A percentile compares a stretch with the other conserved stretches of the same genome.
Evolutionary conservation across 2,113 vertebrate genomes (phyloP).

Genomic region (Neofelis nebulosa): DNA sequence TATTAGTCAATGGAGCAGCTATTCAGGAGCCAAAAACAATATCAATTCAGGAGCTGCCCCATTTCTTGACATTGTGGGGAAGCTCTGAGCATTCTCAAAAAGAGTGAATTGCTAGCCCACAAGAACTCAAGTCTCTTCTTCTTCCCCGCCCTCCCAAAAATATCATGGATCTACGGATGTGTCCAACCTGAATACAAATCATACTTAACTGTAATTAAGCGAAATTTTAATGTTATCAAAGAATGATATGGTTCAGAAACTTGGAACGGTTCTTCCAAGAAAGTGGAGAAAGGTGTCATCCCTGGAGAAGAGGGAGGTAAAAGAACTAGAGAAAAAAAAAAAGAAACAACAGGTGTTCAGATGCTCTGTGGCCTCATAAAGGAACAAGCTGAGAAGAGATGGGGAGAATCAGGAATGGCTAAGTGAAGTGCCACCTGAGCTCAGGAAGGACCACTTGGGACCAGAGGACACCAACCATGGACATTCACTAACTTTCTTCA

Average conservation of each 20-base stretch:
- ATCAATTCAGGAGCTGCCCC: background rate
- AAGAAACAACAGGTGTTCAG: background rate
- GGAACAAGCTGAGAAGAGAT: background rate
- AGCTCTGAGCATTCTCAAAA: background rate
- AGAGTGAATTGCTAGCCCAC: background rate
- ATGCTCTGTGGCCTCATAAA: background rate
- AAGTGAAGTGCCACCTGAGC: background rate
- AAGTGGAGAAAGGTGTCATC: background rate
- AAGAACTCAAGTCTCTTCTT: background rate
- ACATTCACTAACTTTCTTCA: background rate
- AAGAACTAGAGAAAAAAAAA: background rate
- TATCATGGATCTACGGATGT: background rate
- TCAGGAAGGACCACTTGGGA: background rate
- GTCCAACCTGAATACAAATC: background rate
- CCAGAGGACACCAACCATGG: background rate
- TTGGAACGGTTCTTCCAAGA: background rate
- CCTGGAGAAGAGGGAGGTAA: background rate
- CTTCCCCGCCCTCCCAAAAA: background rate
- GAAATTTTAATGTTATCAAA: background rate
- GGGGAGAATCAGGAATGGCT: background rate
- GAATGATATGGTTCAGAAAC: background rate
- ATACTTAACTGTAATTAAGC: background rate
- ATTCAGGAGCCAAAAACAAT: background rate
- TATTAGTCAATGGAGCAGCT: background rate
- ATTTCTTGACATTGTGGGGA: background rate